A percentile compares a stretch with the other conserved stretches of the same genome.
Conservation (phyloP, 2,113 vertebrate species). For the Genyomyrus donnyi region DNA sequence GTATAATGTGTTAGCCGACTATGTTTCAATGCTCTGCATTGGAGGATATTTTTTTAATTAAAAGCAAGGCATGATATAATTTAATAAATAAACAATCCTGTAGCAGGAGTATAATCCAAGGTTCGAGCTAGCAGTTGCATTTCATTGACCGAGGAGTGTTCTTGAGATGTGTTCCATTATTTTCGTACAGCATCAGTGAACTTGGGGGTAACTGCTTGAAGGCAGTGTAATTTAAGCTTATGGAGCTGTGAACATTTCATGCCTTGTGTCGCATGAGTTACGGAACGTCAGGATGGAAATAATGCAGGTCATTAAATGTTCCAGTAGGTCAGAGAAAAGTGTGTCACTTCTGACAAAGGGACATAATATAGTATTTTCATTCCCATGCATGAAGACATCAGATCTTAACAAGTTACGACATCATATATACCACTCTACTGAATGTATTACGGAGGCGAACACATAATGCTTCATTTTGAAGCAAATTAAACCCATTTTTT, state of each 20-base stretch:
- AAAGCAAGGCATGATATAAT: not conserved
- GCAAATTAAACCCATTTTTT: not conserved
- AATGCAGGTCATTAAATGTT: conserved; percentile 68
- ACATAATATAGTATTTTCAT: conserved; percentile 40
- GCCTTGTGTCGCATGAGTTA: conserved; percentile 53
- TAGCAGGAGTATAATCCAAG: not conserved
- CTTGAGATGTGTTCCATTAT: conserved; percentile 24
- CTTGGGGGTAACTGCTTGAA: conserved; percentile 37
- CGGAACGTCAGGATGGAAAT: conserved; percentile 54
- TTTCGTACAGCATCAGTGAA: conserved; percentile 25
- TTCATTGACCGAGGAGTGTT: not conserved
- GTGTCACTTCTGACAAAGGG: conserved; percentile 42
- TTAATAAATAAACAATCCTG: not conserved
- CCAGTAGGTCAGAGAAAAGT: conserved; percentile 51
- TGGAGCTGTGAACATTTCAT: conserved; percentile 52
- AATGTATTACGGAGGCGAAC: not conserved
- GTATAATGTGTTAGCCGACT: not conserved
- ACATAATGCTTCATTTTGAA: not conserved
- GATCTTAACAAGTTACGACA: not conserved
- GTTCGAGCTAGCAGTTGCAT: not conserved
- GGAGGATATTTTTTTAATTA: not conserved
- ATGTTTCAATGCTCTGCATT: not conserved
- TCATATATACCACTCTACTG: not conserved
- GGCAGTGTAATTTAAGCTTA: conserved; percentile 21
- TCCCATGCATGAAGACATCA: not conserved